Conservation (phyloP, 2,797 vertebrate species). For the Enteromius thamalakanensis region DNA sequence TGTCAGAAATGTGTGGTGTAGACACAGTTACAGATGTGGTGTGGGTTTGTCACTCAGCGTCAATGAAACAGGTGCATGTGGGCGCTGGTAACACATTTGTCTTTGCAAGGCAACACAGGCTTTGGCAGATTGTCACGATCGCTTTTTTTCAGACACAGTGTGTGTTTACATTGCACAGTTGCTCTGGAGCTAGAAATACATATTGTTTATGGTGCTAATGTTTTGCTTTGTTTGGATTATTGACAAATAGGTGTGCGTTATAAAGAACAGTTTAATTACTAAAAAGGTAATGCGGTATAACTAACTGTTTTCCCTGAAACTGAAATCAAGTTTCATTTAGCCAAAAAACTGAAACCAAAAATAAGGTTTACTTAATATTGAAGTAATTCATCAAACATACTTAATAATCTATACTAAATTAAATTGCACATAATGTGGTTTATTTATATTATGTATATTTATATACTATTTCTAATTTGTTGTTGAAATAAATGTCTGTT, state of each 20-base stretch:
- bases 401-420: neutral
- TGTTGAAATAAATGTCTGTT: too few species aligned
- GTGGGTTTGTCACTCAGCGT: conserved; percentile 33
- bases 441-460: too few species aligned
- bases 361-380: neutral
- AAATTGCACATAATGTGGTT: too few species aligned
- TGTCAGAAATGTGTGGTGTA: conserved; percentile 12
- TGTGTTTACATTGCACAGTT: conserved; percentile 15
- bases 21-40: conserved; percentile 35
- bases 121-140: conserved; percentile 5
- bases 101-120: conserved; percentile 14
- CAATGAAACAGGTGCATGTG: conserved; percentile 53
- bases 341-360: too few species aligned
- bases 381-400: neutral
- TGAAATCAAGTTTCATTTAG: neutral
- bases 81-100: conserved; percentile 24
- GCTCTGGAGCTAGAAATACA: neutral
- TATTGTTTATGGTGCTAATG: neutral
- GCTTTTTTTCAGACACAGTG: neutral
- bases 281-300: neutral
- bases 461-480: too few species aligned
- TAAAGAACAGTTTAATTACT: neutral
- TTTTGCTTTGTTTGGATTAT: neutral
- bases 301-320: too few species aligned
- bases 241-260: neutral